A percentile compares a stretch with the other conserved stretches of the same genome.
Conservation (phyloP, 64 coral and sea anemone genomes). For the Actinia equina region DNA sequence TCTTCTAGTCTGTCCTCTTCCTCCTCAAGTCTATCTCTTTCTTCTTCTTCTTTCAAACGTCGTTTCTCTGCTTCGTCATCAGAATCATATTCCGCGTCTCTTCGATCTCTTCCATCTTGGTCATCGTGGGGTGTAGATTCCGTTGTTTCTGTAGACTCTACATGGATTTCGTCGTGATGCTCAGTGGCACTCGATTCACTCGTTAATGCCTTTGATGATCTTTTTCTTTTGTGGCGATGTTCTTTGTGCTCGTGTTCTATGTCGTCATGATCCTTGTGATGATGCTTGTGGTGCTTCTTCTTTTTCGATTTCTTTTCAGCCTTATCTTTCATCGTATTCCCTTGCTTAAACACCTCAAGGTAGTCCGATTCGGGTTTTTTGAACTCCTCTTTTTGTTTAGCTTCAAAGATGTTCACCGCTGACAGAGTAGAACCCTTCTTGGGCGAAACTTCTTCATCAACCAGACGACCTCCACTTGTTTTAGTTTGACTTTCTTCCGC, state of each 20-base stretch:
- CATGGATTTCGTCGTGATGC: background rate
- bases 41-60: slow-evolving; percentile 4
- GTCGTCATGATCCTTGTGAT: slow-evolving; percentile 12
- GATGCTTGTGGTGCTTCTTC: background rate
- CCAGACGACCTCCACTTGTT: slow-evolving; percentile 4
- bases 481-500: slow-evolving; percentile 47
- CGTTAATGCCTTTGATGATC: background rate
- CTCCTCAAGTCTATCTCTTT: slow-evolving; percentile 24
- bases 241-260: slow-evolving; percentile 15
- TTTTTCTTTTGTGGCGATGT: slow-evolving; percentile 16
- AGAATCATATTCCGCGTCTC: slow-evolving; percentile 24
- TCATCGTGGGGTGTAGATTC: slow-evolving; percentile 1
- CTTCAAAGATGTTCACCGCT: slow-evolving; percentile 29
- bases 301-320: slow-evolving; percentile 20
- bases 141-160: background rate
- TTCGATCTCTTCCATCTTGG: slow-evolving; percentile 7
- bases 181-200: slow-evolving; percentile 1
- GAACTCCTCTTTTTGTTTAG: slow-evolving; percentile 43
- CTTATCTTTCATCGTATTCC: slow-evolving; percentile 1
- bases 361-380: slow-evolving; percentile 25
- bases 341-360: slow-evolving; percentile 31
- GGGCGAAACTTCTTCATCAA: slow-evolving; percentile 45
- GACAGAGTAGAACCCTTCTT: slow-evolving; percentile 31
- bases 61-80: background rate
- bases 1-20: slow-evolving; percentile 44